Percentiles rank a stretch among this genome's conserved stretches.
Conservation (phyloP, 2,113 vertebrate genomes). For the Barbus barbus region DNA sequence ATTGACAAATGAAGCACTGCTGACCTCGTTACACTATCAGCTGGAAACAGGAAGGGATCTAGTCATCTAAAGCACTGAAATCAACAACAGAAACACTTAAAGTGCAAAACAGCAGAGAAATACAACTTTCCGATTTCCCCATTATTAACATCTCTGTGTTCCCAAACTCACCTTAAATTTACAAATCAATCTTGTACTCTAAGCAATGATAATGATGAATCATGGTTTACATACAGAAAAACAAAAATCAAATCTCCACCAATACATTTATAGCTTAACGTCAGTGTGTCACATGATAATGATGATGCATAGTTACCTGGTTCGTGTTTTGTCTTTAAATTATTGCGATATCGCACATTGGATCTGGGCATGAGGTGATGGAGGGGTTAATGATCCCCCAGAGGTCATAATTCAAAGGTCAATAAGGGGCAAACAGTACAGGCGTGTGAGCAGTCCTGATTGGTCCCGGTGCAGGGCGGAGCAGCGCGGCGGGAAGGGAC, state of each 20-base stretch:
- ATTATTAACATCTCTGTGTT: slow-evolving; percentile 28
- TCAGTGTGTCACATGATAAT: slow-evolving; percentile 60
- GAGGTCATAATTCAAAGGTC: slow-evolving; percentile 68
- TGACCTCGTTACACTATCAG: slow-evolving; percentile 45
- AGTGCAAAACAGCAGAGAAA: slow-evolving; percentile 74
- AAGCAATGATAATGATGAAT: slow-evolving; percentile 58
- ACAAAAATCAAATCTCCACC: slow-evolving; percentile 50
- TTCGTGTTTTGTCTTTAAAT: slow-evolving; percentile 78
- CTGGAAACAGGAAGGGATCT: slow-evolving; percentile 60
- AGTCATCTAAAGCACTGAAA: slow-evolving; percentile 74
- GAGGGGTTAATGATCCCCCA: slow-evolving; percentile 32
- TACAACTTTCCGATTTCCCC: slow-evolving; percentile 50
- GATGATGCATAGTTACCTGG: slow-evolving; percentile 95
- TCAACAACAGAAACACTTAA: slow-evolving; percentile 69
- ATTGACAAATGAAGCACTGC: slow-evolving; percentile 37
- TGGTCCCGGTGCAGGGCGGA: slow-evolving; percentile 91
- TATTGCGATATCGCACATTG: slow-evolving; percentile 84
- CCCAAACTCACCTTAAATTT: slow-evolving; percentile 27
- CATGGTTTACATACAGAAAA: neutral
- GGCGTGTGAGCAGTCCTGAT: slow-evolving; percentile 93
- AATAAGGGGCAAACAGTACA: slow-evolving; percentile 94
- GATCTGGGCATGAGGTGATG: slow-evolving; percentile 41
- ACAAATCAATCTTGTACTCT: neutral
- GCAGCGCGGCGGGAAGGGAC: slow-evolving; percentile 84
- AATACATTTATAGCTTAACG: slow-evolving; percentile 60